Percentiles rank a stretch among this genome's conserved stretches.
phyloP scores from a whole-genome alignment of 64 coral and sea anemone species.

The Montipora sp. region DNA sequence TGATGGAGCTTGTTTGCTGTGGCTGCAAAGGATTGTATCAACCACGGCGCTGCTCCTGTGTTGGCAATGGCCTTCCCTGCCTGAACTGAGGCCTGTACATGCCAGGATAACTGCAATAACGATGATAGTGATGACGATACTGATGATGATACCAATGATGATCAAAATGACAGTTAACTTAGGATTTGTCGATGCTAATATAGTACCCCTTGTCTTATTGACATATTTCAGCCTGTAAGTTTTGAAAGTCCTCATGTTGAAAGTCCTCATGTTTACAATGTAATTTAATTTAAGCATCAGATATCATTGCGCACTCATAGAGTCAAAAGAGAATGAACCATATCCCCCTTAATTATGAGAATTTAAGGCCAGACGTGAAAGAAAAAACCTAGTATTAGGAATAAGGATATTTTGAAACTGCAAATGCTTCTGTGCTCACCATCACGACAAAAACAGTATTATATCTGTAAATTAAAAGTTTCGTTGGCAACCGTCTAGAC shows the following conservation, averaged over 20 bases:
- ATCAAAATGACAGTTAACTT: conserved; percentile 18
- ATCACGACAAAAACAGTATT: too few relatives aligned
- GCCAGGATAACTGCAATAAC: too few relatives aligned
- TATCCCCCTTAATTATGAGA: too few relatives aligned
- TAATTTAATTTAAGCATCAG: conserved; percentile 10
- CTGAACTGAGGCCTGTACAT: too few relatives aligned
- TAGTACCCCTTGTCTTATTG: too few relatives aligned
- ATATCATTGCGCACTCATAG: conserved; percentile 27
- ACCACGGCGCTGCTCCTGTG: not conserved
- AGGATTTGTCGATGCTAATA: not conserved
- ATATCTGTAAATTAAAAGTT: not conserved
- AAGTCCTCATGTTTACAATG: too few relatives aligned
- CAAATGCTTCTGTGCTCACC: not conserved
- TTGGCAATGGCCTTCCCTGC: not conserved
- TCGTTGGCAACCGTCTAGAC: not conserved
- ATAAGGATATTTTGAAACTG: not conserved
- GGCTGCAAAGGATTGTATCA: conserved; percentile 43
- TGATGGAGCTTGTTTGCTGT: conserved; percentile 68
- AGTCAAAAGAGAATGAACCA: too few relatives aligned
- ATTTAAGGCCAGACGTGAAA: not conserved
- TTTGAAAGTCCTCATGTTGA: not conserved
- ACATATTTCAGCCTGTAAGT: not conserved
- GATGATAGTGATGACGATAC: not conserved
- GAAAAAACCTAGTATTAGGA: conserved; percentile 8
- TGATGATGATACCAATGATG: conserved; percentile 1